Conservation (phyloP, 1,140 invertebrate species). For the Eulimnadia texana region DNA sequence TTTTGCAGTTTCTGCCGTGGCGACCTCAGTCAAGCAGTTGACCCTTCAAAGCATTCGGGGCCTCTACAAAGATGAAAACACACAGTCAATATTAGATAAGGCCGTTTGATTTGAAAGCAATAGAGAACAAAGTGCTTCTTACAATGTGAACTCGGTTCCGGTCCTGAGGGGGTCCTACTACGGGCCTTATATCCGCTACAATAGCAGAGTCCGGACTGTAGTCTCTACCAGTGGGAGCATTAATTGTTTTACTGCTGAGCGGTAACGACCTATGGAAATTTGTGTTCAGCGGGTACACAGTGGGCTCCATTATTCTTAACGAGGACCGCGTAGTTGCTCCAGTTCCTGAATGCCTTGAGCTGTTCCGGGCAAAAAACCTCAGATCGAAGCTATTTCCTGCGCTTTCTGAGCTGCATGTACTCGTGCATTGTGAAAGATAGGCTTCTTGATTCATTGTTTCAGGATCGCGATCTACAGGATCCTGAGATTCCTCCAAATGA, state of each 20-base stretch:
- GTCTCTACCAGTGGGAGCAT: background rate
- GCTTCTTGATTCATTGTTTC: conserved; percentile 3
- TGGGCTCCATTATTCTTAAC: background rate
- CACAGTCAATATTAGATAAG: background rate
- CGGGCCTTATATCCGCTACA: background rate
- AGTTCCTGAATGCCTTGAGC: background rate
- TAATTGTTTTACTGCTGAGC: background rate
- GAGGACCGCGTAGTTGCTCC: background rate
- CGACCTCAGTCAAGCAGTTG: background rate
- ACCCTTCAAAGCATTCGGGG: background rate
- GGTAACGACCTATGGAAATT: background rate
- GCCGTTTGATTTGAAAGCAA: too few species aligned
- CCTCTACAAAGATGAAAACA: background rate
- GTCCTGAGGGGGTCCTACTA: too few species aligned
- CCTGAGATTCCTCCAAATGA: background rate
- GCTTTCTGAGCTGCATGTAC: conserved; percentile 27
- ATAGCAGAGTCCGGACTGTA: background rate
- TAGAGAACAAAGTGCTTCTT: too few species aligned
- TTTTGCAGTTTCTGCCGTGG: background rate
- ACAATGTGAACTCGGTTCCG: too few species aligned
- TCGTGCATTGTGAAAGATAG: conserved; percentile 20
- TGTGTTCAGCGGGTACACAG: background rate
- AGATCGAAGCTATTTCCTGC: conserved; percentile 27
- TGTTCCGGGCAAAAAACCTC: conserved; percentile 19
- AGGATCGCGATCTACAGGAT: background rate